A percentile compares a stretch with the other conserved stretches of the same genome.
These are phyloP conservation scores for Acleris sparsana DNA, from an alignment of 2,888 invertebrate species.

Conservation along the genomic window DNA sequence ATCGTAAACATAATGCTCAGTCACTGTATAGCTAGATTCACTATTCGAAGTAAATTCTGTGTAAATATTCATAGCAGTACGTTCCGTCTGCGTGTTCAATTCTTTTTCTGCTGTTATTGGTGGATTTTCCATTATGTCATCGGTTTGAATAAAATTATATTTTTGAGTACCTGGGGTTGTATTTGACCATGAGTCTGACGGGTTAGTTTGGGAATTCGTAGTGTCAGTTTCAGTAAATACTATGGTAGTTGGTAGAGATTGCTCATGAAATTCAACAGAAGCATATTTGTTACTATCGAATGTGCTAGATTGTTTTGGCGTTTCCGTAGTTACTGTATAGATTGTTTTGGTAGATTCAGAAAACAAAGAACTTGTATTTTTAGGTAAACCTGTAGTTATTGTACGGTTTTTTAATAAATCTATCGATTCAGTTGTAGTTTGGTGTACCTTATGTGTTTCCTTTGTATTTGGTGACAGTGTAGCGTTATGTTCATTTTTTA, in stretches of 20 bases:
- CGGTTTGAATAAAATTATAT: neutral
- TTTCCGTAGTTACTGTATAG: no score
- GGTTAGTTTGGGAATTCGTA: neutral
- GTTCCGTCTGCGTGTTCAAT: constrained; percentile 2
- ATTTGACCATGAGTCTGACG: neutral
- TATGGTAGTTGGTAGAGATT: neutral
- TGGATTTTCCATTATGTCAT: neutral
- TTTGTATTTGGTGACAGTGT: constrained; percentile 1
- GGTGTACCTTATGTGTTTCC: neutral
- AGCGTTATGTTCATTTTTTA: neutral
- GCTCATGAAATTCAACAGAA: neutral
- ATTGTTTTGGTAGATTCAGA: no score
- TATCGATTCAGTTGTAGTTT: neutral
- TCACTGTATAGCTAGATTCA: neutral
- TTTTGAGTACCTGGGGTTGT: neutral
- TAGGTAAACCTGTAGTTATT: neutral
- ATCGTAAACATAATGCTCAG: neutral
- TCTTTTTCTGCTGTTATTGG: constrained; percentile 2
- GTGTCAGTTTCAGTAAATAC: neutral
- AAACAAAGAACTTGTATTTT: neutral
- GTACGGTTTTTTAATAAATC: neutral
- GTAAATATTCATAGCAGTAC: constrained; percentile 1
- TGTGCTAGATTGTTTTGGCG: no score
- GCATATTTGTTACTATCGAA: neutral
- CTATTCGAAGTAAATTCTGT: constrained; percentile 6